Evolutionary conservation across 2,797 vertebrate species (phyloP), one percentile per base, ranked within the genome.

Genomic region (Yasuhikotakia modesta): DNA sequence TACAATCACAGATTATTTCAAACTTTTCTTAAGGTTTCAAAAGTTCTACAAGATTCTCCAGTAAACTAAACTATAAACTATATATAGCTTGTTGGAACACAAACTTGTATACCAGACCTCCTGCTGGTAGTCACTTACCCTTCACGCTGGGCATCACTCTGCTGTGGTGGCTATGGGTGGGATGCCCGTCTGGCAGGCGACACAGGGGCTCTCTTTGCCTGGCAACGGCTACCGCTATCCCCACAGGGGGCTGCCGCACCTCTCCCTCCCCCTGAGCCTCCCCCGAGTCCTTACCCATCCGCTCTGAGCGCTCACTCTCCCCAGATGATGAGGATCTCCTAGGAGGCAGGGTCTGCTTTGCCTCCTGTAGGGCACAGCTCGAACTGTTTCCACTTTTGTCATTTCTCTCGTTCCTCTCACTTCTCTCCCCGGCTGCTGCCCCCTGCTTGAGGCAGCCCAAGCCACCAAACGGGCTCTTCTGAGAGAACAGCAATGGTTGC

Each of bases 241-340:
- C 97, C 61, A 98, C 95, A 0, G 97, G 97, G 0, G 96, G 97
- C 91, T 98, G 96, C 57, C 97, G 92, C 85, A 94, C 96, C 90
- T 98, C 97, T 2, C 94, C 94, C 21, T 97, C 97, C 1, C 93
- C 90, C 0, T 91, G 85, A 0, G 87, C 82, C 63, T 88, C 93
- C 3, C 71, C 95, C 55, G 7, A 89, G 91, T 83, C 94, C 90
- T 83, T 82, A 50, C 78, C 74, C 50, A 89, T 80, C 84, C 86
- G 85, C 65, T 92, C 82, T 78, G 87, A 63, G 93, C 93, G 7
- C 92, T 94, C 82, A 95, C 94, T 0, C 92, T 92, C 73, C 95
- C 96, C 96, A 0, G 91, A 91, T 71, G 91, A 73, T 0, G 92
- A 92, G 55, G 89, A 92, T 63, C 94, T 92, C 61, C 93, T 92